phyloP scores from a whole-genome alignment of 2,113 vertebrate genomes.

The Gadus chalcogrammus region DNA sequence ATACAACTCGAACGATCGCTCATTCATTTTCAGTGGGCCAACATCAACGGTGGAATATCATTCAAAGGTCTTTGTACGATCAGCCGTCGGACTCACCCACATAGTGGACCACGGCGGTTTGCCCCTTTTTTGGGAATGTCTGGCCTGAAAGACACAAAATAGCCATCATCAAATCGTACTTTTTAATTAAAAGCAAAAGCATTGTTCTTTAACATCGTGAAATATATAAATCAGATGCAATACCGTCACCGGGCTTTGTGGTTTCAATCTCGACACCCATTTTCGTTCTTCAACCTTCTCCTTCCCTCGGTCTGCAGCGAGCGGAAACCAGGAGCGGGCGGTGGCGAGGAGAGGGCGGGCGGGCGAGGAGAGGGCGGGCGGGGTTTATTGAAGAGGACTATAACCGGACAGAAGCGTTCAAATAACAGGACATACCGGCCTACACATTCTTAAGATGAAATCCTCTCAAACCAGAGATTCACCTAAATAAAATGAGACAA shows the following conservation, averaged over 20 bases:
- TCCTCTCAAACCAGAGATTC: too few relatives aligned
- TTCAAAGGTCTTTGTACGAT: too few relatives aligned
- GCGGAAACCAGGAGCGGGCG: constrained; percentile 43
- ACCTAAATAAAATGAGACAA: too few relatives aligned
- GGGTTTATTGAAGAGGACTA: background rate
- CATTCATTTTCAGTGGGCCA: too few relatives aligned
- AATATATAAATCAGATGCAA: constrained; percentile 6
- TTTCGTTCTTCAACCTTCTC: constrained; percentile 36
- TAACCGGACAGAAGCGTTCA: too few relatives aligned
- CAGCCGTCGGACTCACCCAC: constrained; percentile 77
- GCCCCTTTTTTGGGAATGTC: constrained; percentile 89
- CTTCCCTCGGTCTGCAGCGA: constrained; percentile 22
- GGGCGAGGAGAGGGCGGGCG: constrained; percentile 20
- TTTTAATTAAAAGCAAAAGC: background rate
- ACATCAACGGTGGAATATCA: background rate
- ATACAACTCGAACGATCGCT: too few relatives aligned
- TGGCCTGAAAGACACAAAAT: constrained; percentile 66
- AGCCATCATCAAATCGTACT: background rate
- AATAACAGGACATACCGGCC: too few relatives aligned
- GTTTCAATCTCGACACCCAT: constrained; percentile 90
- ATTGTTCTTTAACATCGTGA: background rate
- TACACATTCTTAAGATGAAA: too few relatives aligned
- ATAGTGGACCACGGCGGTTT: constrained; percentile 90
- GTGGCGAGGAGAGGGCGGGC: constrained; percentile 27
- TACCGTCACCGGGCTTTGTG: constrained; percentile 85